Evolutionary conservation across 1,140 invertebrate genomes (phyloP).

Genomic region (Probaryconus sp.): DNA sequence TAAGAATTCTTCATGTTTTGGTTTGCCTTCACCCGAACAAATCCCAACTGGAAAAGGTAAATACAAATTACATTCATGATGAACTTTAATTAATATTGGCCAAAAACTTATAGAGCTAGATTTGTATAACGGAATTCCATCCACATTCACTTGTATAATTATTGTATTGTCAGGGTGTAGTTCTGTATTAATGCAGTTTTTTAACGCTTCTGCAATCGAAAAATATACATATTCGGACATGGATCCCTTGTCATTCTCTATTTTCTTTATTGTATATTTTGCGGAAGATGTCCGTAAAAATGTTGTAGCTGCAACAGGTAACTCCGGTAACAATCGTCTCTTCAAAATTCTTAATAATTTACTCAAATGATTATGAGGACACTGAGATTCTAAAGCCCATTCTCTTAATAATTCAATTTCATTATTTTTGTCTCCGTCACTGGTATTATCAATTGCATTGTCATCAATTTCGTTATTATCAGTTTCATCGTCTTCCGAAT

Average conservation of each 20-base stretch:
- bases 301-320: background rate
- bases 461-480: too few species aligned
- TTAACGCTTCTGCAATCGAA: background rate
- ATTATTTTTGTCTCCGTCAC: too few species aligned
- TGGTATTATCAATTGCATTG: too few species aligned
- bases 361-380: background rate
- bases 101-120: slow-evolving; percentile 7
- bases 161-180: background rate
- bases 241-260: background rate
- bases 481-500: too few species aligned
- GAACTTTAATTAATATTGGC: slow-evolving; percentile 8
- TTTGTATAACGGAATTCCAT: slow-evolving; percentile 2
- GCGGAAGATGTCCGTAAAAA: background rate
- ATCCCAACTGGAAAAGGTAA: slow-evolving; percentile 10
- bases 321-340: slow-evolving; percentile 3
- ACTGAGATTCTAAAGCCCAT: background rate
- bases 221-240: slow-evolving; percentile 7
- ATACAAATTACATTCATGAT: slow-evolving; percentile 15
- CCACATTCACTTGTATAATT: slow-evolving; percentile 16
- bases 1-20: background rate
- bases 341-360: slow-evolving; percentile 5
- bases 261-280: slow-evolving; percentile 2
- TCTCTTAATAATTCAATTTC: too few species aligned
- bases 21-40: slow-evolving; percentile 16
- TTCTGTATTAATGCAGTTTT: slow-evolving; percentile 9